These are phyloP conservation scores for Agraylea sexmaculata DNA, from an alignment of 1,140 invertebrate species.

Conservation along the genomic window DNA sequence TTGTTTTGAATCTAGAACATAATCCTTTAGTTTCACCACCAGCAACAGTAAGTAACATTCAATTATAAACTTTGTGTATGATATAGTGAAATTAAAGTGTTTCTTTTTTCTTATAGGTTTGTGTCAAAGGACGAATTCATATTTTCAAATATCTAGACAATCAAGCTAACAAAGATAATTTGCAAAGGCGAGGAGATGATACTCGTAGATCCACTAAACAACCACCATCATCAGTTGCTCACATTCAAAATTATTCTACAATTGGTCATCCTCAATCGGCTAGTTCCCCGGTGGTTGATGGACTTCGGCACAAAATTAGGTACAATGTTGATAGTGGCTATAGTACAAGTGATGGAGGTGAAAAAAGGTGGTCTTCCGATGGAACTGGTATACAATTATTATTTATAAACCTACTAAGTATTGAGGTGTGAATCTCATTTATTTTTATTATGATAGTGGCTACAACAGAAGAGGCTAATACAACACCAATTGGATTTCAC, in stretches of 20 bases:
- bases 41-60: conserved; percentile 63
- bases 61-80: conserved; percentile 7
- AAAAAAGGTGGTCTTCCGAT: conserved; percentile 80
- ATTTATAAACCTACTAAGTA: not conserved
- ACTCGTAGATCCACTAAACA: conserved; percentile 35
- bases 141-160: conserved; percentile 90
- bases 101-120: conserved; percentile 52
- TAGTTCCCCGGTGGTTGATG: conserved; percentile 23
- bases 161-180: conserved; percentile 61
- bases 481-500: conserved; percentile 3
- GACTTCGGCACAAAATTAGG: conserved; percentile 43
- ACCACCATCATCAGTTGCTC: conserved; percentile 15
- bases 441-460: conserved; percentile 9
- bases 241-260: not conserved
- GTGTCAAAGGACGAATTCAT: conserved; percentile 81
- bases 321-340: conserved; percentile 83
- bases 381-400: conserved; percentile 34
- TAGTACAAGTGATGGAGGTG: conserved; percentile 65
- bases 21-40: conserved; percentile 86
- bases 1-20: conserved; percentile 69
- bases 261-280: conserved; percentile 3
- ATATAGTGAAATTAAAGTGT: conserved; percentile 7
- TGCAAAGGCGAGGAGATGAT: conserved; percentile 41
- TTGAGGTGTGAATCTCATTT: not conserved
- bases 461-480: conserved; percentile 8